phyloP scores from a whole-genome alignment of 2,113 vertebrate genomes.

The Lepisosteus osseus region DNA sequence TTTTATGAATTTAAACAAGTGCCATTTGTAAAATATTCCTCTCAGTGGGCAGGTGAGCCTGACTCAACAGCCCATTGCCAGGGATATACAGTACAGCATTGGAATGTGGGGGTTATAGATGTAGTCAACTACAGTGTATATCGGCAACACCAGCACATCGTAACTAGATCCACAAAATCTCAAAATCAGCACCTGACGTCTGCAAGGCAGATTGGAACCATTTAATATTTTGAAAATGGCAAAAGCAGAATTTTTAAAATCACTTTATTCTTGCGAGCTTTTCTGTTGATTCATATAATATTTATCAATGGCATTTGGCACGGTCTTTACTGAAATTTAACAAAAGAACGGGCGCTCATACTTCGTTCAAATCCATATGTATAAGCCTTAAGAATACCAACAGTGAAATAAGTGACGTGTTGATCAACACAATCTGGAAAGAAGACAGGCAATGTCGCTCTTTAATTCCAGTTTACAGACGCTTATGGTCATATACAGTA shows the following conservation, averaged over 20 bases:
- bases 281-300: constrained; percentile 2
- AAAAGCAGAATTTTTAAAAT: neutral
- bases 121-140: neutral
- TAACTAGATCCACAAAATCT: neutral
- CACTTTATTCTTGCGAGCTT: neutral
- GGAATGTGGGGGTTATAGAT: neutral
- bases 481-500: neutral
- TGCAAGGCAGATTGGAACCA: neutral
- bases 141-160: neutral
- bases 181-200: neutral
- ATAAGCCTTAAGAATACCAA: constrained; percentile 5
- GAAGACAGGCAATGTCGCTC: constrained; percentile 10
- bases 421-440: constrained; percentile 4
- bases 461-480: neutral
- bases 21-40: neutral
- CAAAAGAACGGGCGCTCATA: constrained; percentile 11
- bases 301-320: constrained; percentile 6
- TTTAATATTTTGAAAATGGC: neutral
- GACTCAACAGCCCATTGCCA: neutral
- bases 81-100: constrained; percentile 6
- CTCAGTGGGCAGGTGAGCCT: neutral
- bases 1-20: constrained; percentile 2
- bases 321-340: constrained; percentile 15
- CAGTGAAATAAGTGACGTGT: constrained; percentile 10
- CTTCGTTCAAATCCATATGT: constrained; percentile 8